These are phyloP conservation scores for Erinaceus europaeus DNA, from an alignment of 2,113 vertebrate genomes.

Conservation along the genomic window DNA sequence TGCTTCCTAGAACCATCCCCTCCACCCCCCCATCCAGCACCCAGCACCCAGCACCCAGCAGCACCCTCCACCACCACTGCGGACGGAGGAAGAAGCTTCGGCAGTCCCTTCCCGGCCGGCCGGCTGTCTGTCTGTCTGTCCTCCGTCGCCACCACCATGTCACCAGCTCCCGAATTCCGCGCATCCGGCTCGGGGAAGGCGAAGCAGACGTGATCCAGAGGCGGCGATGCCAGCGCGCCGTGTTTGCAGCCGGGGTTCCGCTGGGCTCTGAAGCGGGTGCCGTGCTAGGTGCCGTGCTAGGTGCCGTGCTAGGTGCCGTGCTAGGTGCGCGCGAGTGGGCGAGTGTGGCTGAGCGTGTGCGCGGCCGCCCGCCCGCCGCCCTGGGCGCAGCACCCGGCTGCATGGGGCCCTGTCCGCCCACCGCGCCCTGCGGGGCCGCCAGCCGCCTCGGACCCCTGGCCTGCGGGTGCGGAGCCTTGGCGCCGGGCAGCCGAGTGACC, in stretches of 20 bases:
- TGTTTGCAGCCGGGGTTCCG: background rate
- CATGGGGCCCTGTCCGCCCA: conserved; percentile 67
- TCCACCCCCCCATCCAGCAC: no score
- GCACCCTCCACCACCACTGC: no score
- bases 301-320: conserved; percentile 42
- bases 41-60: no score
- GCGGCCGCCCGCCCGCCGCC: conserved; percentile 66
- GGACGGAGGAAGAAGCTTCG: no score
- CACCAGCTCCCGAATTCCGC: conserved; percentile 46
- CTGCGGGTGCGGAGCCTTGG: conserved; percentile 76
- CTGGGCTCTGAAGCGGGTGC: conserved; percentile 10
- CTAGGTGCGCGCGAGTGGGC: conserved; percentile 49
- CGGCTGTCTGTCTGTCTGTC: no score
- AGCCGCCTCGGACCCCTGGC: conserved; percentile 69
- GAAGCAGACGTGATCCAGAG: conserved; percentile 62
- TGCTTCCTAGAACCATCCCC: conserved; percentile 43
- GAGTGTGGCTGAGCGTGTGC: conserved; percentile 66
- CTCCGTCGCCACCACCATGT: conserved; percentile 55
- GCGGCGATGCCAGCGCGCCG: conserved; percentile 5
- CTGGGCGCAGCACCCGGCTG: conserved; percentile 62
- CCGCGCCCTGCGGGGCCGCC: conserved; percentile 65
- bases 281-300: background rate
- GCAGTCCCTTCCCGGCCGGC: background rate
- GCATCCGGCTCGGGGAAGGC: conserved; percentile 56
- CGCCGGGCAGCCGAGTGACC: conserved; percentile 74